A percentile compares a stretch with the other conserved stretches of the same genome.
phyloP scores from a whole-genome alignment of 2,888 invertebrate genomes.

The Tolmerus cingulatus region DNA sequence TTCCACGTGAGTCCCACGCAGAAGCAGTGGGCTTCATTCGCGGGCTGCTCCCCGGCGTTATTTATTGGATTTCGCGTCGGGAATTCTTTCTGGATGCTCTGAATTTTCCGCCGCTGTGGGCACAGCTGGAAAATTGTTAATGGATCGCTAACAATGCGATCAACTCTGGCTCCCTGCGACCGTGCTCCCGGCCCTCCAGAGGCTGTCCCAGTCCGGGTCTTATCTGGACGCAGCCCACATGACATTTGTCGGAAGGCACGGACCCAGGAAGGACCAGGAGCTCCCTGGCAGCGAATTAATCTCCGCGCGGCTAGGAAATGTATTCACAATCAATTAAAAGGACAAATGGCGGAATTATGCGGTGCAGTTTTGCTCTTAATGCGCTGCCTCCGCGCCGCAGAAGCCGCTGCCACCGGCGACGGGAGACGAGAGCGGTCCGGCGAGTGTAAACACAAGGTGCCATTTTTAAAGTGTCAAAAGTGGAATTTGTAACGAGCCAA shows the following conservation, averaged over 20 bases:
- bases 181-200: background rate
- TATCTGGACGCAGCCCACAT: background rate
- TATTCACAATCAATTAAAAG: conserved; percentile 43
- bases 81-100: background rate
- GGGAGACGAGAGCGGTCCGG: background rate
- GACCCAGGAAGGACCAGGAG: background rate
- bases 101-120: conserved; percentile 27
- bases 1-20: background rate
- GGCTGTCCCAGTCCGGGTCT: background rate
- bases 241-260: conserved; percentile 12
- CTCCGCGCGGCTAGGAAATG: conserved; percentile 10
- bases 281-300: conserved; percentile 3
- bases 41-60: background rate
- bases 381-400: background rate
- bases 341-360: conserved; percentile 40
- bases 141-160: conserved; percentile 13
- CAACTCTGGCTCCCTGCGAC: background rate
- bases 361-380: conserved; percentile 29
- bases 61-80: background rate
- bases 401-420: background rate
- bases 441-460: conserved; percentile 24
- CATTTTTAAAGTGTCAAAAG: conserved; percentile 43
- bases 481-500: conserved; percentile 38
- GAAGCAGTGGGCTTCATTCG: background rate
- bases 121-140: conserved; percentile 37